Percentiles rank a stretch among this genome's conserved stretches.
Evolutionary conservation across 2,888 invertebrate genomes (phyloP).

Genomic region (Eupithecia insigniata): DNA sequence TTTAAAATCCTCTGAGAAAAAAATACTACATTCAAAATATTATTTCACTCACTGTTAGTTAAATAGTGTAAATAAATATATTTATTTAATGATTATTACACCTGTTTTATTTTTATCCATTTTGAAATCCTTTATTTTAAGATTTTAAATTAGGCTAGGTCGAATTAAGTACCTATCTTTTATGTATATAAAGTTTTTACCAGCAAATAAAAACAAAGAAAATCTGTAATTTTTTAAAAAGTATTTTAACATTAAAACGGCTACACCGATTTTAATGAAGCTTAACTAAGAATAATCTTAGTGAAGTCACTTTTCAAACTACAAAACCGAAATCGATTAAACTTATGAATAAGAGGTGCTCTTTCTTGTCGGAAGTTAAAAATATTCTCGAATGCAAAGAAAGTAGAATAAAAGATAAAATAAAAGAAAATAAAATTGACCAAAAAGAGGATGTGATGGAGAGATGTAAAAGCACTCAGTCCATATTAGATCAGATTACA

Average conservation of each 20-base stretch:
- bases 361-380: neutral
- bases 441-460: constrained; percentile 14
- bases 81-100: constrained; percentile 79
- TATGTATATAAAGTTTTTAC: neutral
- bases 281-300: too few relatives aligned
- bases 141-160: neutral
- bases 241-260: too few relatives aligned
- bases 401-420: constrained; percentile 7
- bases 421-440: constrained; percentile 19
- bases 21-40: neutral
- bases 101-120: constrained; percentile 61
- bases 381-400: neutral
- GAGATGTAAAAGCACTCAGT: constrained; percentile 24
- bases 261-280: too few relatives aligned
- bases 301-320: neutral
- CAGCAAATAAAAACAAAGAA: neutral
- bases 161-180: neutral
- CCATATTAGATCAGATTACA: constrained; percentile 28
- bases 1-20: neutral
- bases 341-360: neutral
- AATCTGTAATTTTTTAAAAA: too few relatives aligned
- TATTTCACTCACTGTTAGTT: constrained; percentile 10
- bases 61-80: constrained; percentile 81
- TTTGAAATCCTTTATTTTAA: neutral
- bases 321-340: neutral